Percentiles rank a stretch among this genome's conserved stretches.
phyloP scores from a whole-genome alignment of 2,113 vertebrate genomes.

The Nipponia nippon region DNA sequence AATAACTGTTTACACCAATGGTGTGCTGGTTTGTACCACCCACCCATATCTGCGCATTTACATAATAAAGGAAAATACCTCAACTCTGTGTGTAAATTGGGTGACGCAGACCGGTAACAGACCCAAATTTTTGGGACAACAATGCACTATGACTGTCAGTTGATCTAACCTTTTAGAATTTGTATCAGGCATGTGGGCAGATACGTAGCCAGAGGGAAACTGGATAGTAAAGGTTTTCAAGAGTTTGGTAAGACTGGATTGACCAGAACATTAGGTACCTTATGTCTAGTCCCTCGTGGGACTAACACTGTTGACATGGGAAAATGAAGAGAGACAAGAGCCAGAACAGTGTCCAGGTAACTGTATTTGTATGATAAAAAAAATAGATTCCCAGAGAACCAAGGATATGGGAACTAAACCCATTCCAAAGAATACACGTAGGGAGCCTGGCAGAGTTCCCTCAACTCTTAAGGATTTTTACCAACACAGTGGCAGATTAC shows the following conservation, averaged over 20 bases:
- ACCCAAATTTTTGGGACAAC: too few relatives aligned
- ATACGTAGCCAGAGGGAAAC: neutral
- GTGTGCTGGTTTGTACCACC: too few relatives aligned
- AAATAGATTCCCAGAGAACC: neutral
- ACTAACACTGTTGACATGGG: neutral
- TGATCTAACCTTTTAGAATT: neutral
- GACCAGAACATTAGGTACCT: neutral
- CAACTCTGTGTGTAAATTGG: too few relatives aligned
- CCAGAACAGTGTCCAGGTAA: neutral
- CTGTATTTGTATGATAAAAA: neutral
- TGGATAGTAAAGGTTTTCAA: neutral
- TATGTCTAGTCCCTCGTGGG: neutral
- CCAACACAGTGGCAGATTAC: neutral
- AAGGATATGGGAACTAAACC: neutral
- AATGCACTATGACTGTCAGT: neutral
- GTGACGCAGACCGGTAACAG: too few relatives aligned
- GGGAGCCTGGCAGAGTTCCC: neutral
- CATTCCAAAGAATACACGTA: neutral
- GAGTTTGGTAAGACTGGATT: neutral
- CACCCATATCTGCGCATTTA: too few relatives aligned
- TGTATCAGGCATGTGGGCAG: neutral
- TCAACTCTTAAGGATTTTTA: neutral
- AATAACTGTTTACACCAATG: too few relatives aligned
- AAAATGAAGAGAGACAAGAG: neutral
- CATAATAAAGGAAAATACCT: too few relatives aligned